phyloP scores from a whole-genome alignment of 2,113 vertebrate genomes.

The Heterocephalus glaber region DNA sequence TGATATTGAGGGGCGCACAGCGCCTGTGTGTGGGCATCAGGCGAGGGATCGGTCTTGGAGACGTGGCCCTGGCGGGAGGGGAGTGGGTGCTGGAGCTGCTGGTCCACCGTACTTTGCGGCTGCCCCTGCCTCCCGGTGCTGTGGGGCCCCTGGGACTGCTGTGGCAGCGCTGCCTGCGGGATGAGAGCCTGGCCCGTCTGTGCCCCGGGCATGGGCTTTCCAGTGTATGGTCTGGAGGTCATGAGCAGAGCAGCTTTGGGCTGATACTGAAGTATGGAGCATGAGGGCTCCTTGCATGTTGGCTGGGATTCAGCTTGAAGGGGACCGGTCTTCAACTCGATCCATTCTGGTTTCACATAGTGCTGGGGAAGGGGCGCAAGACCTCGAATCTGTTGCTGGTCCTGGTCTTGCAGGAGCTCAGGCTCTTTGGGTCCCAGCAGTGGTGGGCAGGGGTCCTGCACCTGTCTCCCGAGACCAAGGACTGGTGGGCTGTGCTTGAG shows the following conservation, averaged over 20 bases:
- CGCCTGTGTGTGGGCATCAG: conserved; percentile 81
- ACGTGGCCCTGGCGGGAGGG: conserved; percentile 74
- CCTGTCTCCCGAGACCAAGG: conserved; percentile 53
- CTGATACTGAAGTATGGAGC: conserved; percentile 83
- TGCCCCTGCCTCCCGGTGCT: conserved; percentile 77
- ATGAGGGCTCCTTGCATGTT: conserved; percentile 82
- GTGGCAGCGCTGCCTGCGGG: conserved; percentile 84
- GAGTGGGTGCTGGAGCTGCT: conserved; percentile 85
- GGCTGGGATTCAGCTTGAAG: conserved; percentile 80
- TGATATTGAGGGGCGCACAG: conserved; percentile 81
- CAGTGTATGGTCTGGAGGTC: conserved; percentile 86
- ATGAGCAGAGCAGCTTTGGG: conserved; percentile 81
- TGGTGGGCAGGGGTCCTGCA: conserved; percentile 78
- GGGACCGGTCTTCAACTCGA: conserved; percentile 87
- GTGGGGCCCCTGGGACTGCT: conserved; percentile 80
- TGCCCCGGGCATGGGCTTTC: conserved; percentile 84
- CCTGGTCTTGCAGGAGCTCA: conserved; percentile 70
- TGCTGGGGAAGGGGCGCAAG: conserved; percentile 74
- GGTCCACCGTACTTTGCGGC: conserved; percentile 85
- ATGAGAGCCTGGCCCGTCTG: conserved; percentile 80
- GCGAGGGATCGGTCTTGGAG: conserved; percentile 74
- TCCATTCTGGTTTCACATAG: conserved; percentile 88
- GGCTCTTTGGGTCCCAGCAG: conserved; percentile 77
- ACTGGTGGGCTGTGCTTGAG: conserved; percentile 66
- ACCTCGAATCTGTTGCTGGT: conserved; percentile 83